Evolutionary conservation across 2,888 invertebrate genomes (phyloP).

Genomic region (Digitonthophagus gazella): DNA sequence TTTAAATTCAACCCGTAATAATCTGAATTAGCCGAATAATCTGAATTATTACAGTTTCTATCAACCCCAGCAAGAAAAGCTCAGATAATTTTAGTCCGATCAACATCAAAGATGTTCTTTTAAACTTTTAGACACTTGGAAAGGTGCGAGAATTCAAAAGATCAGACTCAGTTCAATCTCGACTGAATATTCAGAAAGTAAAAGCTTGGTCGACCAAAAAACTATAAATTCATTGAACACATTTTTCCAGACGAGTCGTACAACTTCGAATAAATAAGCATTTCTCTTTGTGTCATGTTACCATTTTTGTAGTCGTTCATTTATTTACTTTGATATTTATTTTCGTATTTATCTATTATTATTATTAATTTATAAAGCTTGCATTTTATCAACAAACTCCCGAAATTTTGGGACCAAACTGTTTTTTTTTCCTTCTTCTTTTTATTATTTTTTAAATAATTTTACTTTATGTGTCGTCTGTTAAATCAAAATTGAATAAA

Average conservation of each 20-base stretch:
- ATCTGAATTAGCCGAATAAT: no score
- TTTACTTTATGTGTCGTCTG: not conserved
- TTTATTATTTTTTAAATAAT: not conserved
- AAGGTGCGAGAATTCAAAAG: constrained; percentile 56
- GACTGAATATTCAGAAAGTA: constrained; percentile 71
- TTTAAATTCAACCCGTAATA: no score
- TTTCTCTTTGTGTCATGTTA: no score
- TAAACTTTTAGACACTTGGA: constrained; percentile 78
- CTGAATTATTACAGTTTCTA: no score
- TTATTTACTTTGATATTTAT: not conserved
- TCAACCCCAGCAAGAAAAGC: constrained; percentile 30
- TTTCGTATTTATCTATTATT: not conserved
- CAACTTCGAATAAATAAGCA: constrained; percentile 40
- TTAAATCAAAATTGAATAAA: not conserved
- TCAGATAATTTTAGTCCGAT: constrained; percentile 52
- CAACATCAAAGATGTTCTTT: constrained; percentile 72
- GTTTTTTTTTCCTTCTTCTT: not conserved
- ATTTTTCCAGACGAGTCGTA: constrained; percentile 64
- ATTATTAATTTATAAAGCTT: not conserved
- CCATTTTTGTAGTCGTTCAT: not conserved
- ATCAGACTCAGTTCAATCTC: constrained; percentile 72
- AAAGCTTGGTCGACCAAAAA: constrained; percentile 66
- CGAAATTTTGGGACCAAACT: not conserved
- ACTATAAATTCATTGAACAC: constrained; percentile 80
- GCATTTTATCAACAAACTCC: not conserved